Evolutionary conservation across 1,140 invertebrate species (phyloP), one percentile per base, ranked within the genome.

Genomic region (Drosophila parabipectinata): DNA sequence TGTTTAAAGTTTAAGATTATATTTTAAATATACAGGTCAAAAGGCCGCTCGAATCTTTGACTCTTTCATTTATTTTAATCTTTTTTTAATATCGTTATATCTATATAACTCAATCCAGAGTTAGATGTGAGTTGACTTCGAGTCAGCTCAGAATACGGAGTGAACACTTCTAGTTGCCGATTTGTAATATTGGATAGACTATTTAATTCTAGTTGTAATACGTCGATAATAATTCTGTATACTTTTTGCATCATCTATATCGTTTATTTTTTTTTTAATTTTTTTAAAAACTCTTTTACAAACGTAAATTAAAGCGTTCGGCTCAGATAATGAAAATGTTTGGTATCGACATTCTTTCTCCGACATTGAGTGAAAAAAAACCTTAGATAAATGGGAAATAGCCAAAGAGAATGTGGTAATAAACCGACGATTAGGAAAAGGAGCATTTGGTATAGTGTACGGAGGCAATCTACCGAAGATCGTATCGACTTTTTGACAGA

Each of bases 401-500:
- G 94, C 96, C 0, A 92, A 96, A 41, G 95, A 98, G 69, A 93
- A 95, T 50, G 95, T 98, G 2, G 96, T 98, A n/a, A 95, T 98
- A n/a, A 98, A 98, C 92, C 93, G 97, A 15, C 96, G 96, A 84
- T 92, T 98, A 0, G 97, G 97, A 1, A 96, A 97, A 88, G 97
- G 97, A n/a, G 96, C 97, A 1, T 98, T 98, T 91, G 97, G 97
- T 21, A 97, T 95, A 0, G 97, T 98, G 4, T 97, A 96, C 89
- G 97, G 97, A 55, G 97, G 1, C 96, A 96, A 2, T 95, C 94
- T 0, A 95, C 95, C 6, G 97, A 98, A 77, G 96, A 98, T 84
- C 97, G 98, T 90, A 92, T 98, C n/a, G 97, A 98, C 90, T 98
- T 98, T 77, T 93, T 98, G n/a, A 96, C 96, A 55, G 98, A 98